A percentile compares a stretch with the other conserved stretches of the same genome.
Conservation (phyloP, 1,140 invertebrate species). For the Zaprionus taronus region DNA sequence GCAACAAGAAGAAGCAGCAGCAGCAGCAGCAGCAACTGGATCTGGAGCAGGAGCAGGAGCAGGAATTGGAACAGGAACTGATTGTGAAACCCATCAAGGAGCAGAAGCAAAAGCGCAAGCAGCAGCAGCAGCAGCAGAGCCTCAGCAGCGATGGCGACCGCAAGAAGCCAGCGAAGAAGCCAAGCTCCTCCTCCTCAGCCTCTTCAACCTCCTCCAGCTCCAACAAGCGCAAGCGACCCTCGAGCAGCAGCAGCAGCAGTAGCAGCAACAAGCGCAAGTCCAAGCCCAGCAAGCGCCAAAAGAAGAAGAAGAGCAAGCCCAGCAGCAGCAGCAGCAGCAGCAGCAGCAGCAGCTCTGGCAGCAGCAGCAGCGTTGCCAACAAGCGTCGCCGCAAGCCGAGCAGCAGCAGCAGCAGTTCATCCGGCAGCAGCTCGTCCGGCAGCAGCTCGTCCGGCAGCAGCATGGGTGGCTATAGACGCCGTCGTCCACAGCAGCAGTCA, state of each 20-base stretch:
- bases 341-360: slow-evolving; percentile 24
- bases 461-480: slow-evolving; percentile 64
- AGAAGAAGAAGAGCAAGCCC: slow-evolving; percentile 41
- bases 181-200: slow-evolving; percentile 21
- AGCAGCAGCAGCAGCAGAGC: slow-evolving; percentile 36
- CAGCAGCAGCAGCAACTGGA: slow-evolving; percentile 28
- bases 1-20: slow-evolving; percentile 24
- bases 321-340: slow-evolving; percentile 16
- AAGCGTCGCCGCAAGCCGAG: slow-evolving; percentile 39
- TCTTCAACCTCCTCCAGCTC: slow-evolving; percentile 26
- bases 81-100: slow-evolving; percentile 14
- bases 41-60: slow-evolving; percentile 18
- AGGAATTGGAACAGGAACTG: slow-evolving; percentile 3
- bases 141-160: slow-evolving; percentile 8
- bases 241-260: slow-evolving; percentile 42
- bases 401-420: slow-evolving; percentile 32
- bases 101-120: slow-evolving; percentile 31
- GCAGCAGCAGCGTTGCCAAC: slow-evolving; percentile 28
- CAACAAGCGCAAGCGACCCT: slow-evolving; percentile 18
- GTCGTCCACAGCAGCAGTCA: slow-evolving; percentile 52
- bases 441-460: slow-evolving; percentile 14
- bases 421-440: slow-evolving; percentile 22
- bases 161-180: slow-evolving; percentile 25
- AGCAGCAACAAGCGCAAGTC: slow-evolving; percentile 28
- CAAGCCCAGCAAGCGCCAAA: slow-evolving; percentile 33